Base-by-base conservation (phyloP, 2,113 vertebrate species). In the Tauraco erythrolophus region DNA sequence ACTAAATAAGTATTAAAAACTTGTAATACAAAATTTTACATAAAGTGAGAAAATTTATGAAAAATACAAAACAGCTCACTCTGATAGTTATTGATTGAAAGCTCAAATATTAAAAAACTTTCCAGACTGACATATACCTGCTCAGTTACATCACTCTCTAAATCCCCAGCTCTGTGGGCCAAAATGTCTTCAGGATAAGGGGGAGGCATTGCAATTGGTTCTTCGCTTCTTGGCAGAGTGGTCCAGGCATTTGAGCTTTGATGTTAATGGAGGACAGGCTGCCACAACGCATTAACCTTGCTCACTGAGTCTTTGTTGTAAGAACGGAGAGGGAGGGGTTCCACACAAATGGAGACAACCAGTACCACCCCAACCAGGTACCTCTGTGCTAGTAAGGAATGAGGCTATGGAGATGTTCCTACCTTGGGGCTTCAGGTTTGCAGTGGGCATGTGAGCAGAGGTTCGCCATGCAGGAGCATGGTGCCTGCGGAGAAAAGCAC, bases 241-340 rank as follows among this genome's bases (percentile, higher is more conserved):
- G 41, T 61, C 41, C n/a, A 66, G 27, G 58, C 16, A 50, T 53
- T 41, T 39, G 9, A 31, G n/a, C 45, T 72, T 83, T 71, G 14
- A 43, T 66, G 31, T 35, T 71, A 46, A 43, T 1, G 5, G 39
- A 43, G 64, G 19, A 46, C 16, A 60, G 27, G 17, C 50, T 58
- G 43, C 37, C 30, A 46, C 25, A 51, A 28, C 1, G 1, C 1
- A 1, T 37, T 62, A 56, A n/a, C 25, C n/a, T 65, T 31, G 10
- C 50, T 77, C 21, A 46, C 16, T 15, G 41, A 69, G 54, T 33
- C 22, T 57, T 64, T 57, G 37, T 58, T 25, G 35, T 37, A 62
- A 82, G 50, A 37, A 37, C 7, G 17, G 43, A 70, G 43, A 45
- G 45, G 13, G 5, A 7, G 7, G 10, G 4, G 23, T 33, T 51